Base-by-base conservation (phyloP, 2,797 vertebrate genomes). In the Sebastes steindachneri region DNA sequence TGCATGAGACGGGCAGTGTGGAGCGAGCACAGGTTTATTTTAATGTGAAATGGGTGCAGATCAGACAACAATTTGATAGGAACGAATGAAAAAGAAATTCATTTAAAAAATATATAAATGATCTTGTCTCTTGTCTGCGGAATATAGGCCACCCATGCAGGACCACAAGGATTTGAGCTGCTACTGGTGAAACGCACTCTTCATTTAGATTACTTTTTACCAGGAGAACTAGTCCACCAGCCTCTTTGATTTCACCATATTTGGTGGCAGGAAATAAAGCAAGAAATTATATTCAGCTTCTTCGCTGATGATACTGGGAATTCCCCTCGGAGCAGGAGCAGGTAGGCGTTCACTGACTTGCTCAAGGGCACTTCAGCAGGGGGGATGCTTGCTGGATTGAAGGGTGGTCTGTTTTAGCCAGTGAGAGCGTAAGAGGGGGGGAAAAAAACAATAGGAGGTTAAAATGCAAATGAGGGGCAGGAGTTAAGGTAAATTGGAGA, bases 381-480 rank as follows among this genome's bases (percentile, higher is more conserved):
- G 57, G 35, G 48, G 57, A 63, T 59, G 55, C 51, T 45, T 33
- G 45, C 29, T 77, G 31, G 74, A 74, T n/a, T 29, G 9, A 69
- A 73, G 15, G 55, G 31, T 65, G 75, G 64, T 75, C 10, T 9
- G 9, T 33, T 15, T 37, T 45, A 59, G n/a, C 68, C 45, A 69
- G 48, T 45, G 59, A 76, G 28, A 35, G 54, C 45, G 45, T 77
- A 21, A 11, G 25, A 29, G 41, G 41, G 2, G 41, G 1, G 8
- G 15, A 10, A 37, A 57, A 67, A 78, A 86, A 73, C 62, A 77
- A 58, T 33, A 35, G 59, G 69, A 75, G 81, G 75, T 77, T 82
- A 53, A 83, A 79, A 84, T 87, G 86, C 41, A 91, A 88, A 88
- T 82, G 26, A 76, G 25, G 54, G 31, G 29, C 59, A 23, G 63